Percentiles rank a stretch among this genome's conserved stretches.
Conservation (phyloP, 2,797 vertebrate genomes). For the Myiotriccus ornatus region DNA sequence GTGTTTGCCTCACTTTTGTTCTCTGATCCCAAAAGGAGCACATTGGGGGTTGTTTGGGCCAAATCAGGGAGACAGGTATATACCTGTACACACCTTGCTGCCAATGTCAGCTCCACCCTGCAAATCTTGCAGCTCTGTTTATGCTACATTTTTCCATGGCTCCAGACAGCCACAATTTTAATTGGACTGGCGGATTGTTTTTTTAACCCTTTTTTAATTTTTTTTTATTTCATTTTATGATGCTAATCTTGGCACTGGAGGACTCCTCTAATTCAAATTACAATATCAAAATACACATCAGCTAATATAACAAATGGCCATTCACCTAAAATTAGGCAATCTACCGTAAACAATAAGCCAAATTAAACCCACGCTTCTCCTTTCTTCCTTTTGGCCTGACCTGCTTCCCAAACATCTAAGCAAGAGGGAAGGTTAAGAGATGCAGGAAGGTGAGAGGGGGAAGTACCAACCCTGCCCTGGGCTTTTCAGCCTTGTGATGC, state of each 20-base stretch:
- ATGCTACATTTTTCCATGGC: slow-evolving; percentile 46
- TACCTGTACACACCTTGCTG: slow-evolving; percentile 43
- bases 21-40: slow-evolving; percentile 17
- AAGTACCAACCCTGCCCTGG: neutral
- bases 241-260: slow-evolving; percentile 9
- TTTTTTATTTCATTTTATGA: slow-evolving; percentile 17
- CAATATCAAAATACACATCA: slow-evolving; percentile 34
- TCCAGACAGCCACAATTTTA: slow-evolving; percentile 61
- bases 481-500: neutral
- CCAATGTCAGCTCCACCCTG: slow-evolving; percentile 57
- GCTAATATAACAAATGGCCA: slow-evolving; percentile 37
- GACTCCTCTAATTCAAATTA: slow-evolving; percentile 16
- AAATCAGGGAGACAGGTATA: slow-evolving; percentile 47
- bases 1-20: slow-evolving; percentile 26
- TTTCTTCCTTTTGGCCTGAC: slow-evolving; percentile 33
- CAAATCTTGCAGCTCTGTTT: slow-evolving; percentile 43
- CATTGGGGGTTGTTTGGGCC: neutral
- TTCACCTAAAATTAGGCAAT: slow-evolving; percentile 53
- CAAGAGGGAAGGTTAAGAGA: neutral
- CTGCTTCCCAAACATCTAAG: neutral
- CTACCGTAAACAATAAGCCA: slow-evolving; percentile 44
- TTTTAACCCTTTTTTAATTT: slow-evolving; percentile 55
- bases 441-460: neutral
- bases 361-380: slow-evolving; percentile 40
- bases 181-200: slow-evolving; percentile 42